A percentile compares a stretch with the other conserved stretches of the same genome.
These are phyloP conservation scores for Siniperca scherzeri DNA, from an alignment of 2,797 vertebrate genomes.

Conservation along the genomic window DNA sequence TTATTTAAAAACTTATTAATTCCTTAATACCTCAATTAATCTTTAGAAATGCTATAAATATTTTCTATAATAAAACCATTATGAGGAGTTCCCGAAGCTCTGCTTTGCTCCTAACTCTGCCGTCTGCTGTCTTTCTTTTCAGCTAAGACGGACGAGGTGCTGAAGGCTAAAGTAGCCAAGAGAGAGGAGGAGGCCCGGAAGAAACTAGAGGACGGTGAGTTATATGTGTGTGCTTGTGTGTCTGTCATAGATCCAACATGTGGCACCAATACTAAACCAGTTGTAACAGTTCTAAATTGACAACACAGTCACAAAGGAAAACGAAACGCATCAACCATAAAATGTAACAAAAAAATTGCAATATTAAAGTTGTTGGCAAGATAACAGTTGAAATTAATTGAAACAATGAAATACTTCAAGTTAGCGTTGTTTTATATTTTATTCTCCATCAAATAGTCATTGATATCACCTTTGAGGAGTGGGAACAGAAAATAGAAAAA, in stretches of 20 bases:
- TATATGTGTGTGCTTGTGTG: constrained; percentile 7
- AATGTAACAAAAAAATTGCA: neutral
- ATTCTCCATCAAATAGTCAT: constrained; percentile 10
- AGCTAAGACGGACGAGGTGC: constrained; percentile 95
- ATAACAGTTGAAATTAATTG: neutral
- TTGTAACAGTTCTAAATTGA: neutral
- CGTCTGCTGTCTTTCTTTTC: constrained; percentile 45
- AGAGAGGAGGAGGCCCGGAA: constrained; percentile 92
- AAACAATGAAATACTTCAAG: neutral
- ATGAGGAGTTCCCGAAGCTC: neutral
- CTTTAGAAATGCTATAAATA: neutral
- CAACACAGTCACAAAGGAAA: constrained; percentile 3
- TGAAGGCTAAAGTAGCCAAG: constrained; percentile 92
- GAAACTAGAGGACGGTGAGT: constrained; percentile 91
- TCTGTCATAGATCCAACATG: constrained; percentile 16
- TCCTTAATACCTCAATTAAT: neutral
- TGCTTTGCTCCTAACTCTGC: constrained; percentile 26
- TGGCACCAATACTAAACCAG: constrained; percentile 5
- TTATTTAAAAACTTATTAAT: neutral
- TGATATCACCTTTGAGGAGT: constrained; percentile 22
- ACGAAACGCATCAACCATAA: constrained; percentile 1
- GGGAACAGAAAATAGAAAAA: constrained; percentile 17
- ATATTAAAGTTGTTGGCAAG: constrained; percentile 15
- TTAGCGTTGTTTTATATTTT: constrained; percentile 2
- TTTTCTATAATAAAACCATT: neutral